These are phyloP conservation scores for Vanessa cardui DNA, from an alignment of 2,888 invertebrate species.

Conservation along the genomic window DNA sequence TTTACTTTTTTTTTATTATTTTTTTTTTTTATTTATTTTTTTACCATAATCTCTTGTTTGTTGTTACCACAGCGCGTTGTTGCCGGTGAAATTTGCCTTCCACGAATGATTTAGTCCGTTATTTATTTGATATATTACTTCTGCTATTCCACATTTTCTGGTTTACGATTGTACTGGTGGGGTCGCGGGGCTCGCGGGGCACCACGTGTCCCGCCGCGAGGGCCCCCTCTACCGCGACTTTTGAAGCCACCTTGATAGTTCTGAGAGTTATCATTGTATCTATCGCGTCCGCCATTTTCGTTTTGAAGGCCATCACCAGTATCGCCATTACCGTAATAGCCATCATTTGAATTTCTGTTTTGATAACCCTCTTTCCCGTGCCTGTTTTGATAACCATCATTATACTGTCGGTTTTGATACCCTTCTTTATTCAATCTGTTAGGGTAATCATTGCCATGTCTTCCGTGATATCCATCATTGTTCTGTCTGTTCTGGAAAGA, in stretches of 20 bases:
- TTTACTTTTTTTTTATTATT: slow-evolving; percentile 83
- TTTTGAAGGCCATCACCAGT: slow-evolving; percentile 70
- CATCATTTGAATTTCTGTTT: slow-evolving; percentile 59
- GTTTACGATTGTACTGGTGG: slow-evolving; percentile 67
- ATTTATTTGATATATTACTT: slow-evolving; percentile 42
- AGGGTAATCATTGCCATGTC: slow-evolving; percentile 63
- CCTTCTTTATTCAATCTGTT: slow-evolving; percentile 62
- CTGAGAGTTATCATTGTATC: slow-evolving; percentile 74
- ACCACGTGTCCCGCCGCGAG: slow-evolving; percentile 56
- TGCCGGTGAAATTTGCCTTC: slow-evolving; percentile 88
- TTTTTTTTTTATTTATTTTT: slow-evolving; percentile 66
- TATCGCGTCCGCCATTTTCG: slow-evolving; percentile 77
- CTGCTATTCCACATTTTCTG: slow-evolving; percentile 65
- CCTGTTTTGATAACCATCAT: slow-evolving; percentile 66
- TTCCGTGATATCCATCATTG: slow-evolving; percentile 62
- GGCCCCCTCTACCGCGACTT: slow-evolving; percentile 77
- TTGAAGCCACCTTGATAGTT: slow-evolving; percentile 82
- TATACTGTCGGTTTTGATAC: slow-evolving; percentile 62
- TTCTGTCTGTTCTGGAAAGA: slow-evolving; percentile 61
- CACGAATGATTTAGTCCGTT: slow-evolving; percentile 82
- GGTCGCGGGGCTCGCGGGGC: slow-evolving; percentile 53
- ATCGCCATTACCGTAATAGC: slow-evolving; percentile 73
- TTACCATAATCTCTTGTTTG: slow-evolving; percentile 84
- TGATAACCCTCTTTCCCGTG: slow-evolving; percentile 63
- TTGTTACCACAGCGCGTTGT: slow-evolving; percentile 83